A percentile compares a stretch with the other conserved stretches of the same genome.
Evolutionary conservation across 2,888 invertebrate genomes (phyloP).

Genomic region (Pterobdella sp.): DNA sequence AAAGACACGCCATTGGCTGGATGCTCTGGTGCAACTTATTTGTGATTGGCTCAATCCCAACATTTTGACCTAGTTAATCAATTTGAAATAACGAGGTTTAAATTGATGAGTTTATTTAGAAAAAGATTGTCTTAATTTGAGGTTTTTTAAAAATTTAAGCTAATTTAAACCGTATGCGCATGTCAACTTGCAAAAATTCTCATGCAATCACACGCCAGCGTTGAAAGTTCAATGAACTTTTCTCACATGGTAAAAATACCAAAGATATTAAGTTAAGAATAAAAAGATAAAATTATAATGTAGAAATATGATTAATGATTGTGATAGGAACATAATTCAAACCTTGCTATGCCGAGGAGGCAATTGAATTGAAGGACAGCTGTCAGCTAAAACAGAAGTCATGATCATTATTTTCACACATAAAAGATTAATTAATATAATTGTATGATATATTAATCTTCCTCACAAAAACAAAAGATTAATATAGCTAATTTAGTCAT

Average conservation of each 20-base stretch:
- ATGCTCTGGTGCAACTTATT: not conserved
- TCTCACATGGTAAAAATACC: not conserved
- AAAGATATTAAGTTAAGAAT: not conserved
- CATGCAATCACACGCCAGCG: no score
- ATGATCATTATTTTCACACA: no score
- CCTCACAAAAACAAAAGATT: no score
- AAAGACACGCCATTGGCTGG: constrained; percentile 14
- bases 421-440: no score
- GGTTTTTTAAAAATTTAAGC: no score
- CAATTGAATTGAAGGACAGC: constrained; percentile 8
- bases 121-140: no score
- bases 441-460: no score
- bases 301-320: not conserved
- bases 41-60: not conserved
- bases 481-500: no score
- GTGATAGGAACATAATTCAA: not conserved
- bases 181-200: no score
- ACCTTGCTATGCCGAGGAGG: not conserved
- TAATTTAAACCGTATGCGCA: no score
- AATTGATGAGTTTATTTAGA: no score
- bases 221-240: no score
- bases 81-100: not conserved
- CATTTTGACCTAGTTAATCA: not conserved
- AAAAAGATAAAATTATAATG: not conserved
- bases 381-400: not conserved